Percentiles rank a stretch among this genome's conserved stretches.
These are phyloP conservation scores for Acanthacorydalis orientalis DNA, from an alignment of 2,888 invertebrate genomes.

Conservation along the genomic window DNA sequence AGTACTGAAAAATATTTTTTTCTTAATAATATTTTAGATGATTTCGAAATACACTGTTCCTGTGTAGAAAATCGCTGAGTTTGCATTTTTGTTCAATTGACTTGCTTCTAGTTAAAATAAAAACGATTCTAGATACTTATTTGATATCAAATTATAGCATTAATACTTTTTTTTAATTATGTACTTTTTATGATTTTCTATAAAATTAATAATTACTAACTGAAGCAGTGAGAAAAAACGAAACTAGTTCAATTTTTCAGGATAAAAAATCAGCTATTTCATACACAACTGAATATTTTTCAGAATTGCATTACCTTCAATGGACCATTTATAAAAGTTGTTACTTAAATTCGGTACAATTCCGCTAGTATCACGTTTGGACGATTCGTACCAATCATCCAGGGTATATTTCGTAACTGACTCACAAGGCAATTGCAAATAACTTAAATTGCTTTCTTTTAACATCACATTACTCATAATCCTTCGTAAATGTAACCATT, in stretches of 20 bases:
- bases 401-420: constrained; percentile 31
- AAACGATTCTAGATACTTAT: too few relatives aligned
- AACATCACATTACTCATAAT: constrained; percentile 59
- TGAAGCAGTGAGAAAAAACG: too few relatives aligned
- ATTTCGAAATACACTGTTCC: neutral
- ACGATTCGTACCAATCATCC: constrained; percentile 21
- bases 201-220: too few relatives aligned
- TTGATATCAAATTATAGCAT: too few relatives aligned
- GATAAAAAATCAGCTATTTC: neutral
- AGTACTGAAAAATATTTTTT: constrained; percentile 15
- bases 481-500: constrained; percentile 59
- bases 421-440: constrained; percentile 39
- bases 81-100: too few relatives aligned
- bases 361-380: constrained; percentile 13
- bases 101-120: too few relatives aligned
- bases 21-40: neutral
- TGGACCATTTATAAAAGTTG: constrained; percentile 61
- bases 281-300: neutral
- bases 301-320: constrained; percentile 42
- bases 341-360: constrained; percentile 40
- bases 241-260: too few relatives aligned
- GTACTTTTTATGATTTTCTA: too few relatives aligned
- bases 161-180: too few relatives aligned
- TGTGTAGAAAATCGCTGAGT: too few relatives aligned
- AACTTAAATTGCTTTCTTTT: constrained; percentile 36